Evolutionary conservation across 1,140 invertebrate genomes (phyloP).

Genomic region (Cylas formicarius): DNA sequence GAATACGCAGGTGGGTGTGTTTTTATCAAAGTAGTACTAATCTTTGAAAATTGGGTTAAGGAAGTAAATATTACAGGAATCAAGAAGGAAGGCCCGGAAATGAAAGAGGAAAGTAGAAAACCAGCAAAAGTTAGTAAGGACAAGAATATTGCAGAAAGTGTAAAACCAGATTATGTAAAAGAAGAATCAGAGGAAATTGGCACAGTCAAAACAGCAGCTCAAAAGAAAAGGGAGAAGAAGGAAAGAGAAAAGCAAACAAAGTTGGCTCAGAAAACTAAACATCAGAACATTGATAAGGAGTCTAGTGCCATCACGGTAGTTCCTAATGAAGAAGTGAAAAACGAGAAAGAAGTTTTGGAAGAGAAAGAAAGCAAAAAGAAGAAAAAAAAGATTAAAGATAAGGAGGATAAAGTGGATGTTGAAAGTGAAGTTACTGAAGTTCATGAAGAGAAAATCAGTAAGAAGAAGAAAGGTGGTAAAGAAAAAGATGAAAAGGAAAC

Average conservation of each 20-base stretch:
- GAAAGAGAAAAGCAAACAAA: constrained; percentile 75
- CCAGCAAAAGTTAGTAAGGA: constrained; percentile 24
- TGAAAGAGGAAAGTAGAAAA: constrained; percentile 11
- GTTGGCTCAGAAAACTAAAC: constrained; percentile 48
- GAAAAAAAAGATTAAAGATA: constrained; percentile 38
- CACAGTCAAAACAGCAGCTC: constrained; percentile 73
- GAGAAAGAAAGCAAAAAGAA: constrained; percentile 40
- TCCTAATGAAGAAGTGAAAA: neutral
- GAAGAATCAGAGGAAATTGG: constrained; percentile 49
- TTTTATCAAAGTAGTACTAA: constrained; percentile 20
- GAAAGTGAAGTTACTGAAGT: constrained; percentile 30
- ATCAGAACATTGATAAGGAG: constrained; percentile 27
- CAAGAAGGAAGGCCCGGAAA: constrained; percentile 16
- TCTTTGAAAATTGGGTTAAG: neutral
- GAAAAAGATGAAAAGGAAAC: constrained; percentile 40
- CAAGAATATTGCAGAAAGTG: constrained; percentile 13
- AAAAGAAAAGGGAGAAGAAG: constrained; percentile 83
- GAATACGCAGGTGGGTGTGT: constrained; percentile 53
- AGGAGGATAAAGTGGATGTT: constrained; percentile 36
- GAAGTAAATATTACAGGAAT: constrained; percentile 6
- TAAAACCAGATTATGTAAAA: constrained; percentile 35
- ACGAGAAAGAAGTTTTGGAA: constrained; percentile 27
- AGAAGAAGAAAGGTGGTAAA: constrained; percentile 42
- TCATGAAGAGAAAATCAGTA: constrained; percentile 35
- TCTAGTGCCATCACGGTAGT: too few species aligned